phyloP scores from a whole-genome alignment of 2,113 vertebrate genomes.

The Hemibagrus wyckioides region DNA sequence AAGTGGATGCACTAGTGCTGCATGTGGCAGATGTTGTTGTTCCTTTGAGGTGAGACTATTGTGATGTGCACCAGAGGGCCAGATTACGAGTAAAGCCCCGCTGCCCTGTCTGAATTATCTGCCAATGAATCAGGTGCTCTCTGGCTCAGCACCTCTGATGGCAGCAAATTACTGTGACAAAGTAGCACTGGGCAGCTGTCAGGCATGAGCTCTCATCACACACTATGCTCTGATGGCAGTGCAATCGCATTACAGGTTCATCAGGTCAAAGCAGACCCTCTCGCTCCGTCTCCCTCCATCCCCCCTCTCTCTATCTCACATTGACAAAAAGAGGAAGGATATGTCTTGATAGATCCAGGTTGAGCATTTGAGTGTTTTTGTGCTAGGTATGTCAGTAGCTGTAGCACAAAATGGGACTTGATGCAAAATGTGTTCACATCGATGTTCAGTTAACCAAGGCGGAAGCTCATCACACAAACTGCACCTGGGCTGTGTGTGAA shows the following conservation, averaged over 20 bases:
- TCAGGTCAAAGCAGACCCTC: conserved; percentile 22
- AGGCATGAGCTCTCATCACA: conserved; percentile 51
- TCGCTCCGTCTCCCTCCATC: not conserved
- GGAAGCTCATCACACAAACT: not conserved
- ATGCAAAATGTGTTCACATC: not conserved
- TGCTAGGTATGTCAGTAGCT: not conserved
- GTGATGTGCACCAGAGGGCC: conserved; percentile 45
- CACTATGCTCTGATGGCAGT: conserved; percentile 33
- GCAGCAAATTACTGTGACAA: conserved; percentile 49
- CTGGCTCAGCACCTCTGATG: conserved; percentile 42
- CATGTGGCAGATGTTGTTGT: not conserved
- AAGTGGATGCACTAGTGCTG: not conserved
- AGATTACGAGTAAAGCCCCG: conserved; percentile 44
- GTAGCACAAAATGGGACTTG: not conserved
- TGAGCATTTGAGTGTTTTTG: conserved; percentile 9
- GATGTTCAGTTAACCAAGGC: not conserved
- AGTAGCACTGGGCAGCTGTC: conserved; percentile 49
- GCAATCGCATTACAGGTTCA: conserved; percentile 45
- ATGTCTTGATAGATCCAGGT: conserved; percentile 5
- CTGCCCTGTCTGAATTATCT: conserved; percentile 43
- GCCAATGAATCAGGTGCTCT: conserved; percentile 44
- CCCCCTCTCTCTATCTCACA: not conserved
- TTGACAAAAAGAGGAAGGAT: not conserved
- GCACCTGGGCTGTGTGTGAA: conserved; percentile 6
- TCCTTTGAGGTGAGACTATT: conserved; percentile 24